Evolutionary conservation across 2,113 vertebrate genomes (phyloP).

Genomic region (Esox niger): DNA sequence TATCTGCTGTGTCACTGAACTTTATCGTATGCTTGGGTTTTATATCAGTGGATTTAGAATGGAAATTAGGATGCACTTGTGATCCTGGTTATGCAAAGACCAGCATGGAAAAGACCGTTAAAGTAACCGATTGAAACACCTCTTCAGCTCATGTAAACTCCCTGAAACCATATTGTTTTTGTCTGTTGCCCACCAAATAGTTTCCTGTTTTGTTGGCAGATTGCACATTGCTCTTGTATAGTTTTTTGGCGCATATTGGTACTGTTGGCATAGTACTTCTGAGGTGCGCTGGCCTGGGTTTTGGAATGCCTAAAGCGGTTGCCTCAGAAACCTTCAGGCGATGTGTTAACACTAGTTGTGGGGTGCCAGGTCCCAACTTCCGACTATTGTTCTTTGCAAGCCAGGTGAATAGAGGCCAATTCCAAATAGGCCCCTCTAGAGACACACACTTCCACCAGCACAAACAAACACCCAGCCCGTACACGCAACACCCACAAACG

Average conservation of each 20-base stretch:
- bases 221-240: background rate
- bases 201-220: background rate
- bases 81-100: too few relatives aligned
- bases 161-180: background rate
- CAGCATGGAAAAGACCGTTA: too few relatives aligned
- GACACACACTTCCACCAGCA: conserved; percentile 11
- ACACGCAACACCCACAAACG: conserved; percentile 17
- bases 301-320: conserved; percentile 50
- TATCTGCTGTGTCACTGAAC: too few relatives aligned
- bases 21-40: too few relatives aligned
- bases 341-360: conserved; percentile 61
- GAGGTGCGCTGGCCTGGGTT: conserved; percentile 10
- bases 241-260: background rate
- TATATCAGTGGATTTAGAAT: too few relatives aligned
- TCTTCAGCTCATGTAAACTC: too few relatives aligned
- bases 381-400: conserved; percentile 62
- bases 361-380: conserved; percentile 65
- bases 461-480: conserved; percentile 9
- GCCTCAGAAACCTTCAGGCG: conserved; percentile 72
- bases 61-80: too few relatives aligned
- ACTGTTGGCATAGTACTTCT: background rate
- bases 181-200: background rate
- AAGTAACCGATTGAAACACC: too few relatives aligned
- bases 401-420: conserved; percentile 45
- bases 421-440: conserved; percentile 33